Evolutionary conservation across 2,113 vertebrate genomes (phyloP), one percentile per base, ranked within the genome.

Genomic region (Typhlomys cinereus): DNA sequence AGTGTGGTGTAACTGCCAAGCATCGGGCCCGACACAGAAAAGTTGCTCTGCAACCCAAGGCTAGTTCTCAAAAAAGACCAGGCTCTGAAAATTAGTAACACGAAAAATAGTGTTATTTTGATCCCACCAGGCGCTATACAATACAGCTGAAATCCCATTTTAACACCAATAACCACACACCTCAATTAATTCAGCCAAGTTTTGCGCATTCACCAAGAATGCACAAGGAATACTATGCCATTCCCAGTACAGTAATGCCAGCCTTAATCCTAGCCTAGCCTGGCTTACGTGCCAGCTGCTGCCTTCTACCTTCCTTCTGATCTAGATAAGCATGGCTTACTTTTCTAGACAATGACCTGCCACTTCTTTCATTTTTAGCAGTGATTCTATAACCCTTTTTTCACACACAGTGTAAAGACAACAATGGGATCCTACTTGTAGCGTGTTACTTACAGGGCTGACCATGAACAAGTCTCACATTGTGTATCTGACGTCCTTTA

Each of bases 41-140:
- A n/a, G n/a, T n/a, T n/a, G n/a, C n/a, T n/a, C n/a, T n/a, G n/a
- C n/a, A n/a, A n/a, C n/a, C n/a, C n/a, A n/a, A n/a, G n/a, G n/a
- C n/a, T n/a, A n/a, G n/a, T n/a, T n/a, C n/a, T n/a, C n/a, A n/a
- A n/a, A n/a, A n/a, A 85, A 89, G 39, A 93, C 23, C 46, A 70
- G 13, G 7, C 10, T 41, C 31, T 48, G 75, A 64, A 48, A 25
- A 88, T 27, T 52, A 80, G 54, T 54, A 75, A 94, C 52, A n/a
- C 88, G 29, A 87, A 90, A 88, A 90, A 88, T 76, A 36, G 4
- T 95, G 18, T 48, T n/a, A 71, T 69, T 79, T 61, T 29, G 83
- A 29, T 80, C 50, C 52, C 75, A 85, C 9, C 67, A 25, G 71
- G 27, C 89, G 10, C 78, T 29, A 61, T 81, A 81, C 41, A 92